Conservation (phyloP, 1,140 invertebrate genomes). For the Caenorhabditis tropicalis region DNA sequence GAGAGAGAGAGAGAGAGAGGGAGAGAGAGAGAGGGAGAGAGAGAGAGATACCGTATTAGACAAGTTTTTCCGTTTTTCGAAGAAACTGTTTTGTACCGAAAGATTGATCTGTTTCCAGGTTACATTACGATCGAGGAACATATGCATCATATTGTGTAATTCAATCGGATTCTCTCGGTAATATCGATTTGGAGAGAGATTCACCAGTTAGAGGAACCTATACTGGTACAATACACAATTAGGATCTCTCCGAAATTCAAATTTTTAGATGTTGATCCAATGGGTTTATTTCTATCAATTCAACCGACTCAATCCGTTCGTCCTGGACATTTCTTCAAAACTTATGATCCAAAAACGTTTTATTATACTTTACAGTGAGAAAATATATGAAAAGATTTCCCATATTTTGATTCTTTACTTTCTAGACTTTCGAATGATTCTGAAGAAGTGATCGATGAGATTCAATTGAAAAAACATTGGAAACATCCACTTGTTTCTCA, state of each 20-base stretch:
- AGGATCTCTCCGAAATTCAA: background rate
- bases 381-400: too few species aligned
- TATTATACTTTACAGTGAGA: conserved; percentile 4
- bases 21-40: too few species aligned
- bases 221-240: background rate
- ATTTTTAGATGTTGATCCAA: conserved; percentile 3
- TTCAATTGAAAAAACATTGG: conserved; percentile 9
- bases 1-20: too few species aligned
- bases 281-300: background rate
- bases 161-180: background rate
- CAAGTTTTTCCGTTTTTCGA: too few species aligned
- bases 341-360: background rate
- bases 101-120: too few species aligned
- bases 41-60: too few species aligned
- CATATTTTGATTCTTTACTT: background rate
- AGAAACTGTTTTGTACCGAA: too few species aligned
- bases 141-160: conserved; percentile 20
- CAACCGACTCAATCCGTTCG: background rate
- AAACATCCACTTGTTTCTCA: background rate
- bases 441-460: background rate
- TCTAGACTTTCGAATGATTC: background rate
- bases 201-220: background rate
- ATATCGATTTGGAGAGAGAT: background rate
- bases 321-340: background rate
- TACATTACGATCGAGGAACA: background rate